Conservation (phyloP, 2,113 vertebrate genomes). For the Micronycteris hirsuta region DNA sequence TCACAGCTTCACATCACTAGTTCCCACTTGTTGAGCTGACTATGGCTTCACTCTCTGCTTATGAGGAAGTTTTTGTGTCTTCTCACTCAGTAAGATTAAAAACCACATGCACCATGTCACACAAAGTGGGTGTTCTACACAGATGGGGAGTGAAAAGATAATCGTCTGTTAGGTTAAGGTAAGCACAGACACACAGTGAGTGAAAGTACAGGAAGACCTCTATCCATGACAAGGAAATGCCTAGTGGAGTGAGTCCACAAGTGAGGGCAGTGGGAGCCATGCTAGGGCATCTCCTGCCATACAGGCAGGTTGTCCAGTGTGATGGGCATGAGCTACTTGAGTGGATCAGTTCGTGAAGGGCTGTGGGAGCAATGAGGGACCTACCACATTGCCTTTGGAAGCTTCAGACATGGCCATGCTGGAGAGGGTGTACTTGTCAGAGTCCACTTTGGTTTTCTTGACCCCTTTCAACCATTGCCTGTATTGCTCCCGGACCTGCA, state of each 20-base stretch:
- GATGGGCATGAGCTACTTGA: not conserved
- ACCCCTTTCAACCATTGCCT: not conserved
- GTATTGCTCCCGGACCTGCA: constrained; percentile 54
- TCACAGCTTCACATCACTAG: not conserved
- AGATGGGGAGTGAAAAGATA: not conserved
- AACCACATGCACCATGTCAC: not conserved
- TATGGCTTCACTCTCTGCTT: not conserved
- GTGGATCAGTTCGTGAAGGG: not conserved
- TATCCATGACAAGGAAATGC: not conserved
- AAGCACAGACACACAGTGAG: not conserved
- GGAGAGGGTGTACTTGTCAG: not conserved
- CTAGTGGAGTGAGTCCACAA: not conserved
- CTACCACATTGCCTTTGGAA: not conserved
- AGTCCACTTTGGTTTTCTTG: not conserved
- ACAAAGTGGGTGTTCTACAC: not conserved
- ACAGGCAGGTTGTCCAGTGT: not conserved
- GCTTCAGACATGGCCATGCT: not conserved
- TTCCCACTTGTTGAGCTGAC: not conserved
- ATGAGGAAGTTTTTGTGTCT: not conserved
- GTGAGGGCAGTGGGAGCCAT: not conserved
- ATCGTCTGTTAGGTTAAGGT: not conserved
- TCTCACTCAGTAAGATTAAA: not conserved
- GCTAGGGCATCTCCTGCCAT: fast-evolving
- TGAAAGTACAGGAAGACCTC: not conserved
- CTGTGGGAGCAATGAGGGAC: not conserved